phyloP scores from a whole-genome alignment of 1,140 invertebrate genomes.

The Euwallacea similis region DNA sequence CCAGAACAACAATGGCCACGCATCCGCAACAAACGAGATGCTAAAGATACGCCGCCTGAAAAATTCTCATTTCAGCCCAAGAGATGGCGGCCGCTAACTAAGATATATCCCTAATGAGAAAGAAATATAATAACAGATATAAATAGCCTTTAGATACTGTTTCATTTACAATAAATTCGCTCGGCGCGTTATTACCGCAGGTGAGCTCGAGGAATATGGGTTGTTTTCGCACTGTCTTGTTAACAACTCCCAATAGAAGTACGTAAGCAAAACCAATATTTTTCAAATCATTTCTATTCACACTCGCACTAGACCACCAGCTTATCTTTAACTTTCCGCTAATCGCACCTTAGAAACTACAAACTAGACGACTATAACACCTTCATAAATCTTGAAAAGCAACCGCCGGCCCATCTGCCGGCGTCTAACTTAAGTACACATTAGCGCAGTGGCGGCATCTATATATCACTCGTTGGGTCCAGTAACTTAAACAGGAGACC shows the following conservation, averaged over 20 bases:
- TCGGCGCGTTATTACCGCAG: slow-evolving; percentile 46
- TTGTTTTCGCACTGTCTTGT: slow-evolving; percentile 20
- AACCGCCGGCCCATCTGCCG: slow-evolving; percentile 40
- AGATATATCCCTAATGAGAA: slow-evolving; percentile 50
- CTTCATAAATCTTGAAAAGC: slow-evolving; percentile 22
- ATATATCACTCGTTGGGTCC: slow-evolving; percentile 50
- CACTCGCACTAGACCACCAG: too few relatives aligned
- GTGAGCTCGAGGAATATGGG: slow-evolving; percentile 39
- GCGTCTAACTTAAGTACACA: slow-evolving; percentile 50
- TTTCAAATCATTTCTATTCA: too few relatives aligned
- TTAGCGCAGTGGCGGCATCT: slow-evolving; percentile 44
- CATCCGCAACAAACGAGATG: slow-evolving; percentile 21
- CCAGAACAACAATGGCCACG: slow-evolving; percentile 16
- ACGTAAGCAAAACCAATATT: too few relatives aligned
- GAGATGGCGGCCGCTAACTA: slow-evolving; percentile 41
- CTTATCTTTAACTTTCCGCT: too few relatives aligned
- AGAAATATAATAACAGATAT: slow-evolving; percentile 50
- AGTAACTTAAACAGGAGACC: slow-evolving; percentile 50
- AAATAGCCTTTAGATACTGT: slow-evolving; percentile 50
- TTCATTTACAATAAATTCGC: slow-evolving; percentile 51
- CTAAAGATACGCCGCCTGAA: slow-evolving; percentile 18
- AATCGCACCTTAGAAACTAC: slow-evolving; percentile 5
- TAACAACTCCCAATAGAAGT: too few relatives aligned
- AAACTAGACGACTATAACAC: slow-evolving; percentile 4
- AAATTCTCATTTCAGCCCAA: slow-evolving; percentile 24